Evolutionary conservation across 2,888 invertebrate species (phyloP).

Genomic region (Chironomus tentans): DNA sequence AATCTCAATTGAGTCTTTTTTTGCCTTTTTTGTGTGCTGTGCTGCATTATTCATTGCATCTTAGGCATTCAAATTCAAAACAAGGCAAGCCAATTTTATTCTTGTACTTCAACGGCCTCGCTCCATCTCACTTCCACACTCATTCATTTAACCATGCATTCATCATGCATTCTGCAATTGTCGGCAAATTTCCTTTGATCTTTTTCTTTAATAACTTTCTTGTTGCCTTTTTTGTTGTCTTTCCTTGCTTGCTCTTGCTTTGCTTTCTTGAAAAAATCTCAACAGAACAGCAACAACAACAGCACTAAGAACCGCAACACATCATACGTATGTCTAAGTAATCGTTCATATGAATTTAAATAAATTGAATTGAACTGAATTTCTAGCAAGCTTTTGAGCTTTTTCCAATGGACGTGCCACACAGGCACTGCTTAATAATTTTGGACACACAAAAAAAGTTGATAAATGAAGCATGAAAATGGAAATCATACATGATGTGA

Average conservation of each 20-base stretch:
- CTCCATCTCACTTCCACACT: not conserved
- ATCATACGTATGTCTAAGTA: no score
- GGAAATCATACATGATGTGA: not conserved
- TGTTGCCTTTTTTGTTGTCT: conserved; percentile 13
- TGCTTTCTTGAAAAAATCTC: not conserved
- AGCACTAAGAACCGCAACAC: no score
- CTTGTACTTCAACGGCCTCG: not conserved
- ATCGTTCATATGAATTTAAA: no score
- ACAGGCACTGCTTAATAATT: no score
- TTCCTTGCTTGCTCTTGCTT: not conserved
- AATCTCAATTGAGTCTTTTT: not conserved
- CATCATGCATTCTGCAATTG: not conserved
- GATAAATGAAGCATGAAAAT: not conserved
- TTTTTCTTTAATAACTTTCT: conserved; percentile 25
- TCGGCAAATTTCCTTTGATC: conserved; percentile 19
- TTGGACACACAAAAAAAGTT: no score
- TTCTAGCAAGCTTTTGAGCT: no score
- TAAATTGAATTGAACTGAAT: no score
- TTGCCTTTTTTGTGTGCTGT: not conserved
- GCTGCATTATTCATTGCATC: no score
- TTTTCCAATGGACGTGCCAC: no score
- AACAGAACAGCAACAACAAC: not conserved
- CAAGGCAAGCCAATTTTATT: not conserved
- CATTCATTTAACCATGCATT: not conserved
- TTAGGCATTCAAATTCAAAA: not conserved